Evolutionary conservation across 37 sponge, comb jelly and placozoan species (phyloP).

Genomic region (Cliona cf. orientalis): DNA sequence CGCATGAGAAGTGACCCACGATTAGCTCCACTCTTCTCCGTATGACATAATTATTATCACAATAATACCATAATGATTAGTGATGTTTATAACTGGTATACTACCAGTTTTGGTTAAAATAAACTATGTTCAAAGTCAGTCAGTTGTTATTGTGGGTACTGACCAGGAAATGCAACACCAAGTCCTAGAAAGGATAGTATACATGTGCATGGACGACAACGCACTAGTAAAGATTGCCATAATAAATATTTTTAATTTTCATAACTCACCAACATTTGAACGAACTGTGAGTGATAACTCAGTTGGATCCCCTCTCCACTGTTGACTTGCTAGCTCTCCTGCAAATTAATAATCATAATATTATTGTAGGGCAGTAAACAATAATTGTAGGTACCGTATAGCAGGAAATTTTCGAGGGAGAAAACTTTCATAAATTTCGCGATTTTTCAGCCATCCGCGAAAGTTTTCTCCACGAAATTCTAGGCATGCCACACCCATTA

Average conservation of each 20-base stretch:
- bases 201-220: neutral
- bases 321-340: neutral
- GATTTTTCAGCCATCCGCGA: too few relatives aligned
- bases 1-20: conserved; percentile 73
- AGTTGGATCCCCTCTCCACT: conserved; percentile 1
- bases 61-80: too few relatives aligned
- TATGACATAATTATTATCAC: neutral
- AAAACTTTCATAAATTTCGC: too few relatives aligned
- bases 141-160: too few relatives aligned
- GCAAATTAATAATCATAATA: neutral
- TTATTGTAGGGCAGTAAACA: too few relatives aligned
- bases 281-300: neutral
- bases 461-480: too few relatives aligned
- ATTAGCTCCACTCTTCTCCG: neutral
- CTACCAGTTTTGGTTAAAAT: neutral
- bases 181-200: neutral
- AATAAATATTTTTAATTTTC: neutral
- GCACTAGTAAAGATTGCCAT: neutral
- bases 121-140: too few relatives aligned
- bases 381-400: too few relatives aligned
- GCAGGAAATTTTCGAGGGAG: too few relatives aligned
- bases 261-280: too few relatives aligned
- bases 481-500: too few relatives aligned
- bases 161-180: neutral
- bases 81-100: neutral